Conservation (phyloP, 2,797 vertebrate species). For the Salarias fasciatus region DNA sequence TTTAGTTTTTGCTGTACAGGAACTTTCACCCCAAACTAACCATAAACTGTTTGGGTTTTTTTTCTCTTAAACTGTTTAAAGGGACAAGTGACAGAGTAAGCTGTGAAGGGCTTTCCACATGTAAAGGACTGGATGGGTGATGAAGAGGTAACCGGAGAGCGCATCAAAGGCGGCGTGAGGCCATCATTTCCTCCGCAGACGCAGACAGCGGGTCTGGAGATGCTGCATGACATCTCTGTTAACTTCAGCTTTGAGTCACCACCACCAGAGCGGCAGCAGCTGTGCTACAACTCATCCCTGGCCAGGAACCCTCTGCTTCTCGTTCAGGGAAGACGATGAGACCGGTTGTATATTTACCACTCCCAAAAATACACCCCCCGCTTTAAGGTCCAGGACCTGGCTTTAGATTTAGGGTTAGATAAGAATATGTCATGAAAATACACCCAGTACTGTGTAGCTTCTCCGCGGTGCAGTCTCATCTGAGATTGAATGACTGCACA, state of each 20-base stretch:
- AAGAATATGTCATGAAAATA: conserved; percentile 67
- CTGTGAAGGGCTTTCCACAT: no score
- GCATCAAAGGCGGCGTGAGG: not conserved
- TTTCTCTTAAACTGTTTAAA: no score
- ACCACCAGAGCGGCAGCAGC: conserved; percentile 30
- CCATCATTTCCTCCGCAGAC: conserved; percentile 19
- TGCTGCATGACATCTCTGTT: conserved; percentile 34
- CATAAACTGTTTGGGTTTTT: no score
- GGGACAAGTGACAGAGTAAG: no score
- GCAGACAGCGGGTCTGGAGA: conserved; percentile 24
- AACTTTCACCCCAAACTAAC: no score
- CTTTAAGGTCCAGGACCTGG: conserved; percentile 51
- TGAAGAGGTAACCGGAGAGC: conserved; percentile 4
- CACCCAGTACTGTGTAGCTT: conserved; percentile 21
- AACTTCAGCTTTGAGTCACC: conserved; percentile 20
- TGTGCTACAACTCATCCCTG: conserved; percentile 27
- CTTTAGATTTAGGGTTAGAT: conserved; percentile 51
- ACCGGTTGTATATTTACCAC: conserved; percentile 69
- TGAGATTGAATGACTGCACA: conserved; percentile 31
- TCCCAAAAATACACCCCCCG: conserved; percentile 74
- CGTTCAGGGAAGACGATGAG: conserved; percentile 63
- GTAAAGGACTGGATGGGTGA: not conserved
- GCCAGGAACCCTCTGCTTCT: conserved; percentile 31
- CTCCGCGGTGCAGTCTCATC: conserved; percentile 6
- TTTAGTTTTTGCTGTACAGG: no score